Conservation (phyloP, 2,888 invertebrate genomes). For the Dromius quadrimaculatus region DNA sequence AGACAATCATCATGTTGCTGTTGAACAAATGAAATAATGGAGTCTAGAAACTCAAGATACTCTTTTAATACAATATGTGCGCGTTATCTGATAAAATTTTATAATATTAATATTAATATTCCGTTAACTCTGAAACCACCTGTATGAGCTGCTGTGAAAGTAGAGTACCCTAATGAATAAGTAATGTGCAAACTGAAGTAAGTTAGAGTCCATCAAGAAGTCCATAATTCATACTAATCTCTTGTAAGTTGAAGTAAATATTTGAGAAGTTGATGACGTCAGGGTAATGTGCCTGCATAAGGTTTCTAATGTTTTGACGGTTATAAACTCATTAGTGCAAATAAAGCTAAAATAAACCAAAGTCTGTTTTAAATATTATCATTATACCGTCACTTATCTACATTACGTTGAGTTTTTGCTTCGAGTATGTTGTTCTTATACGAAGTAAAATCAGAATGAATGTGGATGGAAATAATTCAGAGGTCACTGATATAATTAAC, state of each 20-base stretch:
- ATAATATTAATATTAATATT: too few species aligned
- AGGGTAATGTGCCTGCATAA: slow-evolving; percentile 6
- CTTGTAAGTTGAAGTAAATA: slow-evolving; percentile 13
- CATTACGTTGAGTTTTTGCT: slow-evolving; percentile 31
- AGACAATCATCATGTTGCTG: too few species aligned
- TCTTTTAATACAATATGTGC: too few species aligned
- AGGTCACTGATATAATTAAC: slow-evolving; percentile 7
- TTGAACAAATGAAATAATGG: too few species aligned
- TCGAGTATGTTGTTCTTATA: slow-evolving; percentile 24
- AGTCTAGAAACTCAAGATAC: too few species aligned
- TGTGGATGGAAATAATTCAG: not conserved
- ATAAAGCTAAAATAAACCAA: slow-evolving; percentile 35
- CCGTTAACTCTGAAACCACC: too few species aligned
- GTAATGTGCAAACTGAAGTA: not conserved
- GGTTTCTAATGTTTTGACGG: slow-evolving; percentile 39
- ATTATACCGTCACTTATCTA: slow-evolving; percentile 22
- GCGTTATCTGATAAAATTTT: too few species aligned
- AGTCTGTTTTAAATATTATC: slow-evolving; percentile 38
- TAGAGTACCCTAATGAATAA: slow-evolving; percentile 7
- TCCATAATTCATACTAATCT: slow-evolving; percentile 21
- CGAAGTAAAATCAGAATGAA: not conserved
- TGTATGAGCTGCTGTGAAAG: too few species aligned
- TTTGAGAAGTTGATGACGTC: slow-evolving; percentile 20
- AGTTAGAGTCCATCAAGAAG: not conserved
- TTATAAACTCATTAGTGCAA: slow-evolving; percentile 38